A percentile compares a stretch with the other conserved stretches of the same genome.
Conservation (phyloP, 2,797 vertebrate species). For the Falco peregrinus region DNA sequence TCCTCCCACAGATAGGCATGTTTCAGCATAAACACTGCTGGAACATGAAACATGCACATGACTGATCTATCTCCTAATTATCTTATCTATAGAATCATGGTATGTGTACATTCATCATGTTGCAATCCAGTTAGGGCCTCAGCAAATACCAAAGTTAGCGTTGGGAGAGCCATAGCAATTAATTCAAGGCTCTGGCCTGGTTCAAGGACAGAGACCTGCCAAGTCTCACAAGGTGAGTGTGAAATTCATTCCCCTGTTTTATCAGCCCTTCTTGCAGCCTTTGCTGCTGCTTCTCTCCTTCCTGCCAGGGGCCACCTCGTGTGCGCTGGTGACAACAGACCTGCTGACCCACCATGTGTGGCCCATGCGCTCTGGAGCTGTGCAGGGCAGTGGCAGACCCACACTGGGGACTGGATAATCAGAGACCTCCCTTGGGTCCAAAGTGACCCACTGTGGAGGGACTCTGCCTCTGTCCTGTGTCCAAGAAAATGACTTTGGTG, state of each 20-base stretch:
- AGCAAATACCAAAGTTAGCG: neutral
- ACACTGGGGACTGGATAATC: neutral
- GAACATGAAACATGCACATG: neutral
- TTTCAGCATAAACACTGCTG: neutral
- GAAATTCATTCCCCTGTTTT: neutral
- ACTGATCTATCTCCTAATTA: neutral
- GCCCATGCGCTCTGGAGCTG: neutral
- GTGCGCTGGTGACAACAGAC: neutral
- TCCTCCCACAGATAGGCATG: neutral
- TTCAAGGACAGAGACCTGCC: neutral
- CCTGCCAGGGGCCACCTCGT: neutral
- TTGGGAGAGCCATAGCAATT: neutral
- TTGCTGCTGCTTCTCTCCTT: neutral
- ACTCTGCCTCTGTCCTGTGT: neutral
- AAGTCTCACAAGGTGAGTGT: neutral
- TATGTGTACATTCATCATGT: neutral
- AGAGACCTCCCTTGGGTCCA: neutral
- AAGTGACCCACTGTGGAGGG: neutral
- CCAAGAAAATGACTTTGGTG: neutral
- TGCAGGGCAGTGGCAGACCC: neutral
- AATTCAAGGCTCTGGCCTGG: neutral
- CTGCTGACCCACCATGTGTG: fast-evolving
- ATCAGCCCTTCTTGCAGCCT: neutral
- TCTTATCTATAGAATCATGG: neutral
- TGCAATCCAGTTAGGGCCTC: neutral